A percentile compares a stretch with the other conserved stretches of the same genome.
phyloP scores from a whole-genome alignment of 2,113 vertebrate species.

The Empidonax traillii region DNA sequence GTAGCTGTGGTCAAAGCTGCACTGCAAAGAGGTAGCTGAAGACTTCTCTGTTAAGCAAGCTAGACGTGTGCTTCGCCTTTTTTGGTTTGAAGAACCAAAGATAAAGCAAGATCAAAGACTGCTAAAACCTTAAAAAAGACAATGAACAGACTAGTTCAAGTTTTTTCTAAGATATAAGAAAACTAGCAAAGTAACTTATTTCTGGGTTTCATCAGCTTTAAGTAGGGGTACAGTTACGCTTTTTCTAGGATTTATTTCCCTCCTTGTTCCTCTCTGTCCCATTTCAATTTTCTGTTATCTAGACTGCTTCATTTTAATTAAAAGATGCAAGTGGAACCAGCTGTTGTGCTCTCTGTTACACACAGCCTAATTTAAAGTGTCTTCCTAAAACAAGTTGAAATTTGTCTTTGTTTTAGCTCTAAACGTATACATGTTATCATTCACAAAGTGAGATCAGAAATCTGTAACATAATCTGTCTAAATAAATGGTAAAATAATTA shows the following conservation, averaged over 20 bases:
- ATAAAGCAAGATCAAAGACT: background rate
- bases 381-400: background rate
- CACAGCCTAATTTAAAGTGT: background rate
- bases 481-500: conserved; percentile 40
- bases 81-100: background rate
- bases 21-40: background rate
- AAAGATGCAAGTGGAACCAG: background rate
- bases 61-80: background rate
- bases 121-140: background rate
- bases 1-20: background rate
- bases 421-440: background rate
- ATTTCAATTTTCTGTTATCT: background rate
- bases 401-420: background rate
- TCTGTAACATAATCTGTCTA: background rate
- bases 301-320: conserved; percentile 9
- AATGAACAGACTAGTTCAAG: background rate
- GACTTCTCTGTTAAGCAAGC: background rate
- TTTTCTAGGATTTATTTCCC: background rate
- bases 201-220: background rate
- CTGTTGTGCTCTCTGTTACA: background rate
- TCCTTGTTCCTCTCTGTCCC: background rate
- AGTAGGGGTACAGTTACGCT: background rate
- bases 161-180: background rate
- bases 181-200: background rate
- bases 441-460: background rate